Percentiles rank a stretch among this genome's conserved stretches.
phyloP scores from a whole-genome alignment of 2,113 vertebrate genomes.

The Nothoprocta pentlandii region DNA sequence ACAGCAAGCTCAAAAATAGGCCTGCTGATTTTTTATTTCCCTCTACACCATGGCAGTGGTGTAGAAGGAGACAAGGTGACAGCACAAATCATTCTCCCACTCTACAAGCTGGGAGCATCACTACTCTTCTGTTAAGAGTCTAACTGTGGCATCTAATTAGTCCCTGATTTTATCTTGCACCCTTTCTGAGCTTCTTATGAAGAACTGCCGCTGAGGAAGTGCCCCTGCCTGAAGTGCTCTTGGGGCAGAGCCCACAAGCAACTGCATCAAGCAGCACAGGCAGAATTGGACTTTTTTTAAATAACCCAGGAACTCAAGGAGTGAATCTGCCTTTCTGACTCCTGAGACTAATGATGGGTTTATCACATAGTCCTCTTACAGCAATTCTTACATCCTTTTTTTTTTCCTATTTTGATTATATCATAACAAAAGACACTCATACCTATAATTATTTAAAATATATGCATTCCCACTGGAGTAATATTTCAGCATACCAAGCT shows the following conservation, averaged over 20 bases:
- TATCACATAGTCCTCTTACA: not conserved
- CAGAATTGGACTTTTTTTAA: not conserved
- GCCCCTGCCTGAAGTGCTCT: not conserved
- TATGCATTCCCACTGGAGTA: not conserved
- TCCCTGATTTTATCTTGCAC: not conserved
- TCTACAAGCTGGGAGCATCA: not conserved
- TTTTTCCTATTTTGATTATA: not conserved
- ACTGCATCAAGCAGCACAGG: not conserved
- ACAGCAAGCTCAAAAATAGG: not conserved
- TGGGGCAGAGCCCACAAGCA: not conserved
- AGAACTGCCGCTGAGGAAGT: not conserved
- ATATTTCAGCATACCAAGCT: accelerated
- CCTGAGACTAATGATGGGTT: not conserved
- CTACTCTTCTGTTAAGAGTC: not conserved
- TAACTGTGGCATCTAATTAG: not conserved
- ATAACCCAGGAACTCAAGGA: not conserved
- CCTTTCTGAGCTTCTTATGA: not conserved
- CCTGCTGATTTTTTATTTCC: not conserved
- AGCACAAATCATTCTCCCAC: not conserved
- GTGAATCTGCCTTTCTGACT: not conserved
- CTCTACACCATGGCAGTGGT: not conserved
- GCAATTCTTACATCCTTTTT: not conserved
- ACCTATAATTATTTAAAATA: not conserved
- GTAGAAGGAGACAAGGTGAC: not conserved
- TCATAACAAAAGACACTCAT: not conserved